phyloP scores from a whole-genome alignment of 2,888 invertebrate species.

The Netelia melanura region DNA sequence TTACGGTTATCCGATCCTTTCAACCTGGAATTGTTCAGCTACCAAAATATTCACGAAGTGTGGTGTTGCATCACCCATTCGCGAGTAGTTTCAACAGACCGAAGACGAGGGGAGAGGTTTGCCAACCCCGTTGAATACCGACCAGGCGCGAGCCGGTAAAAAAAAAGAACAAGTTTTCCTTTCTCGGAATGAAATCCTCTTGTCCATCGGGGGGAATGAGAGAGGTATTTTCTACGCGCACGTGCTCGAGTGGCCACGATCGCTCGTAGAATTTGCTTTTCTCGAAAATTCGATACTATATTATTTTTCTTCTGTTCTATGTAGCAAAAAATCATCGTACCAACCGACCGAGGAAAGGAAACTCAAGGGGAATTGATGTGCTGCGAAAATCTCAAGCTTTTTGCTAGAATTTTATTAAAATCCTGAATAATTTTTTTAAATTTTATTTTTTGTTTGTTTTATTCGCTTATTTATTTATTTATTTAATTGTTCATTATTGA shows the following conservation, averaged over 20 bases:
- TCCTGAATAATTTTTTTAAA: not conserved
- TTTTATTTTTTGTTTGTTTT: not conserved
- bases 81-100: slow-evolving; percentile 52
- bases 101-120: slow-evolving; percentile 34
- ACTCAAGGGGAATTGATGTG: not conserved
- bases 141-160: slow-evolving; percentile 43
- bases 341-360: not conserved
- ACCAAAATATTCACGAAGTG: slow-evolving; percentile 74
- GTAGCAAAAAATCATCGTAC: not conserved
- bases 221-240: slow-evolving; percentile 55
- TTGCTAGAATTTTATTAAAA: not conserved
- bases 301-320: slow-evolving; percentile 25
- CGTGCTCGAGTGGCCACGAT: slow-evolving; percentile 71
- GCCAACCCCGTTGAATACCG: slow-evolving; percentile 35
- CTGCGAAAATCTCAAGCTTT: not conserved
- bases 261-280: slow-evolving; percentile 17
- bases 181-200: slow-evolving; percentile 65
- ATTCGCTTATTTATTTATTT: not conserved
- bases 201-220: not conserved
- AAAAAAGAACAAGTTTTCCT: slow-evolving; percentile 69
- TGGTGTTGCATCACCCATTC: slow-evolving; percentile 75
- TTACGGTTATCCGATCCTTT: slow-evolving; percentile 73
- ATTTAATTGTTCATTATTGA: too few species aligned
- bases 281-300: slow-evolving; percentile 38
- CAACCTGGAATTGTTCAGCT: slow-evolving; percentile 75